Percentiles rank a stretch among this genome's conserved stretches.
Conservation (phyloP, 2,113 vertebrate genomes). For the Oncorhynchus gorbuscha region DNA sequence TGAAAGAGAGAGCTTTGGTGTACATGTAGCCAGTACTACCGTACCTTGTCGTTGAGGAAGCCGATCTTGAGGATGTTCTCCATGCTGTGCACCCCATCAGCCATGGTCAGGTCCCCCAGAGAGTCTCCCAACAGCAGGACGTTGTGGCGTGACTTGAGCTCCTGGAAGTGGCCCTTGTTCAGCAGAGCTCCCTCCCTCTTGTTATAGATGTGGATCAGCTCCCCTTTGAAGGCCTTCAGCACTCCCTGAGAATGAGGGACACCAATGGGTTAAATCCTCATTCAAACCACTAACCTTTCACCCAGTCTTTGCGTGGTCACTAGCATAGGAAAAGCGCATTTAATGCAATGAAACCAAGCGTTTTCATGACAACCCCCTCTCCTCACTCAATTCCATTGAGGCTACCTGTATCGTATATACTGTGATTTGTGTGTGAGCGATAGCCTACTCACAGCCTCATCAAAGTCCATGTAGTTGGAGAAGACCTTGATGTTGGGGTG, state of each 20-base stretch:
- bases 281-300: too few species aligned
- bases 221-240: slow-evolving; percentile 82
- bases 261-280: not conserved
- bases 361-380: not conserved
- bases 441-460: slow-evolving; percentile 76
- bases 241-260: slow-evolving; percentile 72
- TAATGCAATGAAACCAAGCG: too few species aligned
- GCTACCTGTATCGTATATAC: not conserved
- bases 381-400: not conserved
- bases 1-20: slow-evolving; percentile 63
- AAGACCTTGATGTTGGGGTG: slow-evolving; percentile 86
- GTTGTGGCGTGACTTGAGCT: slow-evolving; percentile 78
- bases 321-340: too few species aligned
- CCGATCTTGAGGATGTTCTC: slow-evolving; percentile 91
- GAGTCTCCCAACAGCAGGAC: slow-evolving; percentile 92
- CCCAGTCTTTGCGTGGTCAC: too few species aligned
- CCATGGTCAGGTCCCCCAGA: slow-evolving; percentile 93
- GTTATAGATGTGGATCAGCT: slow-evolving; percentile 93
- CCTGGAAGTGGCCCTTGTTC: slow-evolving; percentile 81
- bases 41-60: slow-evolving; percentile 90
- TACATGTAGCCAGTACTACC: slow-evolving; percentile 36
- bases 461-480: slow-evolving; percentile 97
- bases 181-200: slow-evolving; percentile 83
- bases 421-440: not conserved
- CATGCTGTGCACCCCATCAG: slow-evolving; percentile 82